Conservation (phyloP, 2,888 invertebrate genomes). For the Lobophora halterata region DNA sequence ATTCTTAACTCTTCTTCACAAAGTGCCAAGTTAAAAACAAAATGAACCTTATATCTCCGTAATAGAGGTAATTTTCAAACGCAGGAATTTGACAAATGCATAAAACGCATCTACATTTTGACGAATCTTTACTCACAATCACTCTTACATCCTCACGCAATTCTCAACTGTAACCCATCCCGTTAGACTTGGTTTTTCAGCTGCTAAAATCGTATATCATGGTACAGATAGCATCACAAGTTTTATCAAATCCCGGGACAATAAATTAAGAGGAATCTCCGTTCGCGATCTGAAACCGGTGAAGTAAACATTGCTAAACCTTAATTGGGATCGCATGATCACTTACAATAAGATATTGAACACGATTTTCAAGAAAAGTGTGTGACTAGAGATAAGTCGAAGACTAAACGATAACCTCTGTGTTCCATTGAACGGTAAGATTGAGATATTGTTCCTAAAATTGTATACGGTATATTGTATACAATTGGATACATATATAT, state of each 20-base stretch:
- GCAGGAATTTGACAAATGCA: neutral
- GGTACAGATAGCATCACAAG: constrained; percentile 31
- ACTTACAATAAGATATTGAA: constrained; percentile 28
- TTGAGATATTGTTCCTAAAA: neutral
- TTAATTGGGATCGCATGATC: constrained; percentile 35
- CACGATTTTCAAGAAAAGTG: constrained; percentile 25
- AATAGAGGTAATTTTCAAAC: constrained; percentile 3
- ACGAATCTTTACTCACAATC: constrained; percentile 12
- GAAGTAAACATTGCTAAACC: constrained; percentile 34
- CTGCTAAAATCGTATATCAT: constrained; percentile 4
- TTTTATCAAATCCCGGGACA: constrained; percentile 35
- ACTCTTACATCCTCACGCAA: constrained; percentile 1
- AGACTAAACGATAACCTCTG: constrained; percentile 1
- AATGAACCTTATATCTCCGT: constrained; percentile 1
- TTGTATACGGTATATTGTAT: neutral
- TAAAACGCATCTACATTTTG: constrained; percentile 12
- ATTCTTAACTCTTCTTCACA: constrained; percentile 11
- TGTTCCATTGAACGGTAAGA: constrained; percentile 7
- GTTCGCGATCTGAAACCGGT: constrained; percentile 29
- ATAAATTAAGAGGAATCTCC: constrained; percentile 32
- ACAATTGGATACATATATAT: too few species aligned
- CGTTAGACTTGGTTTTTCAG: constrained; percentile 10
- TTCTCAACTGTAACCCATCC: neutral
- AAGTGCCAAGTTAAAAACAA: neutral
- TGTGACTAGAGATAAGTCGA: constrained; percentile 13